Evolutionary conservation across 2,113 vertebrate genomes (phyloP), one percentile per base, ranked within the genome.

Genomic region (Onychostruthus taczanowskii): DNA sequence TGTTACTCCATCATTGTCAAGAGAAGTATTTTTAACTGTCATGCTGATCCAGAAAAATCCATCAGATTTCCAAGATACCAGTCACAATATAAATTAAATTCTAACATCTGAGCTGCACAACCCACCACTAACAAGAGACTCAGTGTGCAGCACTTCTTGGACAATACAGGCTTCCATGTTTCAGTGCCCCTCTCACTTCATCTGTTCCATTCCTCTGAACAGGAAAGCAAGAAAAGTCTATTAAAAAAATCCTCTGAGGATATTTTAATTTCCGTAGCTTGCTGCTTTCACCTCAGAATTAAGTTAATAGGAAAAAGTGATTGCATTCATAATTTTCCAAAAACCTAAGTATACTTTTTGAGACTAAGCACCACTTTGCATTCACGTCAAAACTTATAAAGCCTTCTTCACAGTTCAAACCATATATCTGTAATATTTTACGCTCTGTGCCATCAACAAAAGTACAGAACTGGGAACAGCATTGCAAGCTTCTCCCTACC

Each of bases 221-320:
- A 59, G 11, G 17, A 92, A 89, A 74, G 59, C n/a, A 90, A 81
- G 50, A 92, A 84, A 94, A 84, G 87, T 43, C 47, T 84, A 91
- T 93, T 82, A 7, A n/a, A 82, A 69, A 92, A 61, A 35, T 49
- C 61, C 78, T 86, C 47, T 63, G 67, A 94, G 82, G 64, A 74
- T 63, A 77, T 80, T 96, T 94, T 87, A 43, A 84, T 93, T 95
- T 92, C 79, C 61, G 37, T 41, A 94, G 79, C 61, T 86, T 86
- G 56, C 93, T 93, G 55, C 75, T 83, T 94, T 83, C 24, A 56
- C 35, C 31, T 80, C 79, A 68, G 55, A 77, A 69, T 44, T 61
- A 91, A 90, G 85, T 73, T 77, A 92, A 67, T 7, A 84, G 24
- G 63, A 80, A 90, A 94, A 93, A 70, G 44, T 44, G 55, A 81